These are phyloP conservation scores for Hypolimnas misippus DNA, from an alignment of 2,888 invertebrate species.

Conservation along the genomic window DNA sequence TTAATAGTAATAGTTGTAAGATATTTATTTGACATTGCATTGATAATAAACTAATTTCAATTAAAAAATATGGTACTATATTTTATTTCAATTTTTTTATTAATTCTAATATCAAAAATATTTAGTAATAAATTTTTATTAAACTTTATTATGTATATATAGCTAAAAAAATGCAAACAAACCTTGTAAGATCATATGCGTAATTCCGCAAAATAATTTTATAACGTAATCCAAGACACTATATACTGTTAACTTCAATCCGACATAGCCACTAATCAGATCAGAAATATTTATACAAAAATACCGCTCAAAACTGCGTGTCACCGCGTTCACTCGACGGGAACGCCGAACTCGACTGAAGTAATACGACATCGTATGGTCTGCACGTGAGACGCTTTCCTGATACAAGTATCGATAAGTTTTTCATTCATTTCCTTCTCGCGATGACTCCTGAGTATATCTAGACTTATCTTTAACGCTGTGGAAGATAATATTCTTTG, in stretches of 20 bases:
- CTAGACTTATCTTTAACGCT: slow-evolving; percentile 26
- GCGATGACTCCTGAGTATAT: slow-evolving; percentile 44
- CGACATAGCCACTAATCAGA: neutral
- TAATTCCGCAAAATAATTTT: neutral
- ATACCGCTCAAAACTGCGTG: slow-evolving; percentile 21
- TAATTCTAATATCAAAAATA: too few relatives aligned
- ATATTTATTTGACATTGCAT: neutral
- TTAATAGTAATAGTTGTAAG: too few relatives aligned
- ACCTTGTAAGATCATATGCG: neutral
- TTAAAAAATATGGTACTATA: neutral
- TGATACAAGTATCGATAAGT: slow-evolving; percentile 48
- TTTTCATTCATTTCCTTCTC: slow-evolving; percentile 56
- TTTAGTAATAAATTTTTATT: neutral
- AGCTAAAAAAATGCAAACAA: neutral
- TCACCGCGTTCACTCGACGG: slow-evolving; percentile 61
- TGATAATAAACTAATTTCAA: slow-evolving; percentile 14
- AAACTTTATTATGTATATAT: neutral
- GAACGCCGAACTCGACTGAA: slow-evolving; percentile 61
- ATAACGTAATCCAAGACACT: neutral
- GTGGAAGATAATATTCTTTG: too few relatives aligned
- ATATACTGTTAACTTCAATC: neutral
- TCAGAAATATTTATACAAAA: slow-evolving; percentile 7
- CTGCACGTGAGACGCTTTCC: slow-evolving; percentile 39
- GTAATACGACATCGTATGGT: slow-evolving; percentile 61
- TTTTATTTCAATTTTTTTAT: too few relatives aligned